Conservation (phyloP, 23 tunicate genomes). For the Ascidia mentula region DNA sequence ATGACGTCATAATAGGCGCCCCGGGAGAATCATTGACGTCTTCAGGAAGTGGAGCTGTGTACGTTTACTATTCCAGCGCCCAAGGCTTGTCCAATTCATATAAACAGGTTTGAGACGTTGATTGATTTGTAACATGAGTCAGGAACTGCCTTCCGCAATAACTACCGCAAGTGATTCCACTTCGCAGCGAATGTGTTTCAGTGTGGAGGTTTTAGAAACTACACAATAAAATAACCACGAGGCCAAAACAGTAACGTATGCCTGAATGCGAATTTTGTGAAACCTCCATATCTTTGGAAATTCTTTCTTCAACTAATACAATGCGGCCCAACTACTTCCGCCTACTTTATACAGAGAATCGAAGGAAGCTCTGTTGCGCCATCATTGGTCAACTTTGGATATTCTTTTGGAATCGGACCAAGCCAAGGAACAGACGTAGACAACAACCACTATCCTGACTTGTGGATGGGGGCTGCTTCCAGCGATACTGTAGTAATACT, state of each 20-base stretch:
- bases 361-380: background rate
- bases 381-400: conserved; percentile 14
- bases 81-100: conserved; percentile 11
- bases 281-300: too few relatives aligned
- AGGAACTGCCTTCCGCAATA: too few relatives aligned
- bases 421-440: background rate
- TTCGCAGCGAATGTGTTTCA: too few relatives aligned
- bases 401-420: background rate
- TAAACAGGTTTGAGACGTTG: conserved; percentile 52
- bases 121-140: too few relatives aligned
- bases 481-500: conserved; percentile 6
- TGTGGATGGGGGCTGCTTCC: background rate
- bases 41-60: conserved; percentile 27
- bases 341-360: too few relatives aligned
- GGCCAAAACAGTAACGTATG: too few relatives aligned
- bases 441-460: conserved; percentile 14
- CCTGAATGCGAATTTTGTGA: too few relatives aligned
- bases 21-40: conserved; percentile 15
- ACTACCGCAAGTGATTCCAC: too few relatives aligned
- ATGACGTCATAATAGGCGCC: conserved; percentile 40
- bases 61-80: conserved; percentile 17
- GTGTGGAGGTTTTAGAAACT: too few relatives aligned
- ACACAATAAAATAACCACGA: too few relatives aligned
- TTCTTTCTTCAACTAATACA: too few relatives aligned
- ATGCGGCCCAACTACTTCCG: too few relatives aligned